Evolutionary conservation across 2,888 invertebrate genomes (phyloP), one percentile per base, ranked within the genome.

Genomic region (Eristalinus aeneus): DNA sequence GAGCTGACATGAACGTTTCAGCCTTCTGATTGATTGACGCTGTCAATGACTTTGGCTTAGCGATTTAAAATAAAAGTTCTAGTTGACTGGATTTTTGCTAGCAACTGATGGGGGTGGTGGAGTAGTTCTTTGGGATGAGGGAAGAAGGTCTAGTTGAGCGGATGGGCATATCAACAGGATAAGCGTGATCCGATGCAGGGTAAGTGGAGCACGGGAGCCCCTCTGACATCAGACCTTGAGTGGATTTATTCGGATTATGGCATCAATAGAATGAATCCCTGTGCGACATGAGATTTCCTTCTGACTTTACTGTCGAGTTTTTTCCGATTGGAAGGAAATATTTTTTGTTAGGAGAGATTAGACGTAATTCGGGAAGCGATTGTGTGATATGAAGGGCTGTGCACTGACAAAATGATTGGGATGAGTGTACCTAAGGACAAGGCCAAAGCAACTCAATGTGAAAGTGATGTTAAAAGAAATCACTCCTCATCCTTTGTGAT

Each of bases 1-100:
- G n/a, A n/a, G n/a, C n/a, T n/a, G n/a, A n/a, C 76, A 58, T 68
- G 72, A 81, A 85, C 68, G 63, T 80, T 68, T 80, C 72, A 73
- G 80, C 72, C 80, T 69, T 36, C 46, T 90, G 91, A 90, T 90
- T 91, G 90, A 90, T 90, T 88, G 89, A 88, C 88, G 90, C 91
- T 91, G 91, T 91, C 90, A 90, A 91, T 90, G 91, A 89, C 89
- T 91, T 89, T 89, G 89, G 89, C 90, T 89, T 89, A 89, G 39
- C 23, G 31, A 79, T 46, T 75, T 61, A 46, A 46, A 46, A 46
- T 9, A 46, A 16, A 46, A 46, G 16, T 46, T 46, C 16, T 46
- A 46, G 46, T 46, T 46, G 46, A 46, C n/a, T 46, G n/a, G 46
- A 46, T 46, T 46, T 27, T 16, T 46, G 46, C 16, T n/a, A 46